These are phyloP conservation scores for Anisognathus igniventris DNA, from an alignment of 2,797 vertebrate species.

Conservation along the genomic window DNA sequence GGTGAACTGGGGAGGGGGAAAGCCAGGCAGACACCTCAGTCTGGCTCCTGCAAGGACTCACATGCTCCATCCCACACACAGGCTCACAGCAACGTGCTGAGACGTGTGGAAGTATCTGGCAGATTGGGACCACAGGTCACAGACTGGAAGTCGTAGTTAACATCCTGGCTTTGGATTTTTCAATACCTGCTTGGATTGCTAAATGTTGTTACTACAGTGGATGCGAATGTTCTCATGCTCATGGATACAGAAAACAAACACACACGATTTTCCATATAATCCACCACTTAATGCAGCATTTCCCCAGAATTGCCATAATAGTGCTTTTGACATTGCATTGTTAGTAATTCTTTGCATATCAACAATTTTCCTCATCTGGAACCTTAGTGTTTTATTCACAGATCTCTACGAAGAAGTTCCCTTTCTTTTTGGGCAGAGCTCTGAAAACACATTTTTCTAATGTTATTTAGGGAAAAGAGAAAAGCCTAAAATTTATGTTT, in stretches of 20 bases:
- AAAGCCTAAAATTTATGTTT: conserved; percentile 49
- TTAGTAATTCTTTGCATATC: conserved; percentile 65
- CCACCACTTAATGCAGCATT: conserved; percentile 51
- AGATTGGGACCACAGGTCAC: not conserved
- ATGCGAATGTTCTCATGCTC: conserved; percentile 49
- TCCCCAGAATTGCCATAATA: conserved; percentile 51
- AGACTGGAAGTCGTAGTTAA: conserved; percentile 36
- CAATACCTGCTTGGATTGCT: conserved; percentile 50
- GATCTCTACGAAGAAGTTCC: conserved; percentile 59
- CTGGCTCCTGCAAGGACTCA: conserved; percentile 34
- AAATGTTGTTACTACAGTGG: conserved; percentile 17
- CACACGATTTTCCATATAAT: conserved; percentile 14
- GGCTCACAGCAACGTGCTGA: not conserved
- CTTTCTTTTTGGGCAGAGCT: conserved; percentile 42
- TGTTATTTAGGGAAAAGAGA: conserved; percentile 42
- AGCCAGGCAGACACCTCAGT: conserved; percentile 53
- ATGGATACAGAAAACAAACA: conserved; percentile 30
- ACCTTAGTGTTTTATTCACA: conserved; percentile 64
- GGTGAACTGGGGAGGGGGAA: conserved; percentile 53
- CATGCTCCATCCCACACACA: not conserved
- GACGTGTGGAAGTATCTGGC: not conserved
- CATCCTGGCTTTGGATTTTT: conserved; percentile 62
- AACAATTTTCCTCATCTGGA: conserved; percentile 22
- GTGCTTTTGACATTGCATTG: conserved; percentile 56
- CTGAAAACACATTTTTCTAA: conserved; percentile 37